A percentile compares a stretch with the other conserved stretches of the same genome.
phyloP scores from a whole-genome alignment of 2,113 vertebrate genomes.

The Elephantulus edwardii region DNA sequence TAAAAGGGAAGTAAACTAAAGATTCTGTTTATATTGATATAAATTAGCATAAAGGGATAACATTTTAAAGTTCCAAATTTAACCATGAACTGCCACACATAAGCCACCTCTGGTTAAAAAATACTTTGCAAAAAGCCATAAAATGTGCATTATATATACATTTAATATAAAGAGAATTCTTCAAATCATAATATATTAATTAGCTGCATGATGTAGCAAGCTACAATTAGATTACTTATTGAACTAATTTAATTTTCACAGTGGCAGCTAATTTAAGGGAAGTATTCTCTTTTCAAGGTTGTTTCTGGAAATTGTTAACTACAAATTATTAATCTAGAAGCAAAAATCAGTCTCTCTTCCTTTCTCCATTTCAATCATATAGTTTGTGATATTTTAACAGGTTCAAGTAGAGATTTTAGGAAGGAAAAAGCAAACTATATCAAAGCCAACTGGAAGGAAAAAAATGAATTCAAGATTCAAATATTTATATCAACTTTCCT shows the following conservation, averaged over 20 bases:
- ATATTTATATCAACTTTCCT: not conserved
- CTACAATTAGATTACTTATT: constrained; percentile 60
- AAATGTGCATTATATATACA: constrained; percentile 64
- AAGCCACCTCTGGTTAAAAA: constrained; percentile 49
- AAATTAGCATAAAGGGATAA: constrained; percentile 43
- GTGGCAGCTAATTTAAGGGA: constrained; percentile 68
- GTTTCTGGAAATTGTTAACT: constrained; percentile 30
- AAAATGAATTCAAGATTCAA: constrained; percentile 27
- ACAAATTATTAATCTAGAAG: constrained; percentile 44
- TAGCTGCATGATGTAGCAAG: constrained; percentile 60
- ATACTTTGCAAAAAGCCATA: constrained; percentile 51
- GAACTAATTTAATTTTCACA: constrained; percentile 72
- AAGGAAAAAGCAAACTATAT: constrained; percentile 9
- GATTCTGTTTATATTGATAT: constrained; percentile 41
- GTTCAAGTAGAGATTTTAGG: not conserved
- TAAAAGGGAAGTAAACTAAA: constrained; percentile 40
- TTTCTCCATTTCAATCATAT: not conserved
- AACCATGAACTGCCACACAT: constrained; percentile 52
- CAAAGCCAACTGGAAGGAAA: constrained; percentile 25
- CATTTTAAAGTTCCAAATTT: constrained; percentile 67
- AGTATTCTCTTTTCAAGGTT: constrained; percentile 50
- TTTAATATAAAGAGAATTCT: constrained; percentile 65
- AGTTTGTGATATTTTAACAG: not conserved
- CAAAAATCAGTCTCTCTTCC: constrained; percentile 47
- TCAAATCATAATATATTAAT: constrained; percentile 71